These are phyloP conservation scores for Falco concolor DNA, from an alignment of 2,797 vertebrate species.

Conservation along the genomic window DNA sequence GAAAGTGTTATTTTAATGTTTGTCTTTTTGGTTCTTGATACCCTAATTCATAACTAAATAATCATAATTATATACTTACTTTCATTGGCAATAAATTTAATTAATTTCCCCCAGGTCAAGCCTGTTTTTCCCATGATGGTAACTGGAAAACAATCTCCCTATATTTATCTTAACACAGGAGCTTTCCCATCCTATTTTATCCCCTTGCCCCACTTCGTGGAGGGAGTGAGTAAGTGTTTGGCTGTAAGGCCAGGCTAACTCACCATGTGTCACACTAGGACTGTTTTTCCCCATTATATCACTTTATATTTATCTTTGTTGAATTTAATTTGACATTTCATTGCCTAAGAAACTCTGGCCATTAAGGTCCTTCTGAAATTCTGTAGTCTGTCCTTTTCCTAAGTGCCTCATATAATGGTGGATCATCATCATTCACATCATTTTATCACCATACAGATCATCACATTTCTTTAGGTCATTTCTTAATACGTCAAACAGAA, in stretches of 20 bases:
- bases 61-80: not conserved
- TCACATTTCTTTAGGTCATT: not conserved
- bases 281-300: not conserved
- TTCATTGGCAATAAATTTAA: not conserved
- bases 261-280: not conserved
- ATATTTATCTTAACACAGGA: not conserved
- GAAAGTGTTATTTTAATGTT: not conserved
- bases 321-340: not conserved
- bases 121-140: fast-evolving
- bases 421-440: not conserved
- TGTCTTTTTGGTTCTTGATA: not conserved
- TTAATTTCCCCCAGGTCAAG: not conserved
- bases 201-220: not conserved
- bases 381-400: not conserved
- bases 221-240: not conserved
- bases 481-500: not conserved
- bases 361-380: not conserved
- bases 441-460: not conserved
- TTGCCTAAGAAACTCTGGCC: not conserved
- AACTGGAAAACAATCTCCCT: not conserved
- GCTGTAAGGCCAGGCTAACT: not conserved
- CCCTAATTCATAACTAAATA: not conserved
- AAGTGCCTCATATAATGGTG: not conserved
- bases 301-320: not conserved
- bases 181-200: not conserved